Percentiles rank a stretch among this genome's conserved stretches.
These are phyloP conservation scores for Drosophila robusta DNA, from an alignment of 2,888 invertebrate genomes.

Conservation along the genomic window DNA sequence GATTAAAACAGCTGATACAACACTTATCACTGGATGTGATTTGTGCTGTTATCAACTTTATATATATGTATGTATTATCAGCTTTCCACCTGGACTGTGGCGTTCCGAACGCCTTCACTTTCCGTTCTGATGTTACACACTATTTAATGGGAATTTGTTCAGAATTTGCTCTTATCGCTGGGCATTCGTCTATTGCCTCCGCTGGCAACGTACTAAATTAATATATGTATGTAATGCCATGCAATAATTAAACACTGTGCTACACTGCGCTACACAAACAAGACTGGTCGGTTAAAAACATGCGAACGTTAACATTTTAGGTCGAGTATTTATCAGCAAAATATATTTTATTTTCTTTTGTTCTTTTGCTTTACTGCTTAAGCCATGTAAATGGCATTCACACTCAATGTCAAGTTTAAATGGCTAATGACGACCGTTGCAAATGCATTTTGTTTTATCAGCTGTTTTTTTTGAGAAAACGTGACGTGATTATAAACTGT, in stretches of 20 bases:
- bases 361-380: background rate
- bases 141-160: constrained; percentile 13
- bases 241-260: constrained; percentile 31
- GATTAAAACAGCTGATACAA: constrained; percentile 34
- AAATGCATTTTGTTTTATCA: constrained; percentile 40
- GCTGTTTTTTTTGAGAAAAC: constrained; percentile 23
- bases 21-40: constrained; percentile 10
- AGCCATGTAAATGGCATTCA: constrained; percentile 20
- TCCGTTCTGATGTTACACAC: constrained; percentile 18
- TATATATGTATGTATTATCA: background rate
- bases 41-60: constrained; percentile 1
- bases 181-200: constrained; percentile 38
- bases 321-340: constrained; percentile 26
- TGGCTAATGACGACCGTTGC: constrained; percentile 1
- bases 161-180: constrained; percentile 34
- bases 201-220: constrained; percentile 43
- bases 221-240: constrained; percentile 13
- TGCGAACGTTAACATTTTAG: constrained; percentile 17
- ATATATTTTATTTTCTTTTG: background rate
- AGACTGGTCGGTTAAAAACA: background rate
- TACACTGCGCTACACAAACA: constrained; percentile 37
- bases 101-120: constrained; percentile 42
- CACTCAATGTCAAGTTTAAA: constrained; percentile 34
- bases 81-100: background rate
- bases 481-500: constrained; percentile 13